Conservation (phyloP, 2,113 vertebrate species). For the Epinephelus moara region DNA sequence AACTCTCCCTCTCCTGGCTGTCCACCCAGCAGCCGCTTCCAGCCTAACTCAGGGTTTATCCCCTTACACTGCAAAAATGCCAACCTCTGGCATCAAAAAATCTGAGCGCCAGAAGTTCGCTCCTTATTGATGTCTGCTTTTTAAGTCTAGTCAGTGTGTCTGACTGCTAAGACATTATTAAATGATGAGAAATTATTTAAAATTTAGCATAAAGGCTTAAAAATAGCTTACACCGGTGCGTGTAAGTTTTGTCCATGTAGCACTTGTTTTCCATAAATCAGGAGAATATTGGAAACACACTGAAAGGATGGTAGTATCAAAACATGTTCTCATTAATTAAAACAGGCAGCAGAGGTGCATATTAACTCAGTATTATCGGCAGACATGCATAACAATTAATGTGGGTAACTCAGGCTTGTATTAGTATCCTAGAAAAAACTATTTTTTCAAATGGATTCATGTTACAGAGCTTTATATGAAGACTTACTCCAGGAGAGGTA, state of each 20-base stretch:
- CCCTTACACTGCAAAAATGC: constrained; percentile 91
- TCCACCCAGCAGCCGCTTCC: constrained; percentile 88
- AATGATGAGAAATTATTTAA: constrained; percentile 45
- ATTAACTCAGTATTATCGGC: constrained; percentile 52
- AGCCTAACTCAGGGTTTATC: constrained; percentile 89
- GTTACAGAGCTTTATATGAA: constrained; percentile 81
- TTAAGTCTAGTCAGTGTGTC: constrained; percentile 12
- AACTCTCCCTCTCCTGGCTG: constrained; percentile 90
- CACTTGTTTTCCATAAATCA: constrained; percentile 60
- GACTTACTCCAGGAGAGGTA: constrained; percentile 69
- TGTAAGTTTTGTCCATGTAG: constrained; percentile 40
- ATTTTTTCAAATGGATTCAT: constrained; percentile 59
- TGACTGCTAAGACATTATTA: constrained; percentile 28
- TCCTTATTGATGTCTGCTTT: constrained; percentile 87
- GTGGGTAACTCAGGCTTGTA: constrained; percentile 67
- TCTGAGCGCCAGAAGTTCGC: constrained; percentile 95
- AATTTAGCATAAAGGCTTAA: constrained; percentile 16
- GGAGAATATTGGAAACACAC: constrained; percentile 26
- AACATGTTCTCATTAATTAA: constrained; percentile 56
- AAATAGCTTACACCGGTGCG: constrained; percentile 38
- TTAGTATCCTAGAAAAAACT: constrained; percentile 52
- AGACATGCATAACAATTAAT: constrained; percentile 52
- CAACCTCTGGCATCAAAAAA: constrained; percentile 89
- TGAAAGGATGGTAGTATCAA: constrained; percentile 36
- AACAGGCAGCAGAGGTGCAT: constrained; percentile 50